Conservation (phyloP, 2,888 invertebrate species). For the Drosophila eohydei region DNA sequence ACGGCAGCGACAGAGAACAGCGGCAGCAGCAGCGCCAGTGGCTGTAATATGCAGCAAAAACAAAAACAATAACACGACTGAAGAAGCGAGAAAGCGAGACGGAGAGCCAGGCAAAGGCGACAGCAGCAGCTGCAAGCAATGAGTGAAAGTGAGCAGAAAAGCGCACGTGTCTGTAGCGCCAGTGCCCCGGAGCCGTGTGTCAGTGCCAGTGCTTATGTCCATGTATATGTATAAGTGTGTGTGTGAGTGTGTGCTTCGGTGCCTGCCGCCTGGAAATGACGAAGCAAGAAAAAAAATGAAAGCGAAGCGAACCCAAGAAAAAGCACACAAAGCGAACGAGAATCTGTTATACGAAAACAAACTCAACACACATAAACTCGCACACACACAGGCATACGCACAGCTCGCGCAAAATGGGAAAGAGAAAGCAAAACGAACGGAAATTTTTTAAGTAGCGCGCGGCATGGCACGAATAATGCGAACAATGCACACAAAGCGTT, state of each 20-base stretch:
- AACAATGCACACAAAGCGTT: conserved; percentile 70
- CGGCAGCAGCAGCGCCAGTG: conserved; percentile 23
- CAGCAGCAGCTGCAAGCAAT: conserved; percentile 70
- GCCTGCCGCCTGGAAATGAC: conserved; percentile 69
- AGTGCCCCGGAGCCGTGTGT: conserved; percentile 44
- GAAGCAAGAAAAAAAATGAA: conserved; percentile 61
- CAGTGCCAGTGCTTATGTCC: conserved; percentile 35
- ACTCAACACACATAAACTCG: conserved; percentile 36
- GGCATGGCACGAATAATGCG: conserved; percentile 61
- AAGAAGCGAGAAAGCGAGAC: conserved; percentile 20
- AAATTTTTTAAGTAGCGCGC: conserved; percentile 72
- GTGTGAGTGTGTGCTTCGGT: conserved; percentile 34
- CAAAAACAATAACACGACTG: conserved; percentile 42
- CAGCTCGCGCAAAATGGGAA: conserved; percentile 24
- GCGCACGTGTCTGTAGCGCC: conserved; percentile 75
- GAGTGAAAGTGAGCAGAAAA: conserved; percentile 80
- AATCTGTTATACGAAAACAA: conserved; percentile 79
- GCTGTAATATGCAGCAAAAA: conserved; percentile 60
- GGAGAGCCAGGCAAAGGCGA: conserved; percentile 40
- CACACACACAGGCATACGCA: conserved; percentile 14
- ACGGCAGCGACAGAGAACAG: conserved; percentile 5
- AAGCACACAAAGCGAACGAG: conserved; percentile 66
- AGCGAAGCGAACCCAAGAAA: conserved; percentile 57
- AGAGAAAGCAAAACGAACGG: conserved; percentile 61
- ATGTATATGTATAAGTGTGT: neutral